Conservation (phyloP, 64 coral and sea anemone genomes). For the Pocillopora verrucosa region DNA sequence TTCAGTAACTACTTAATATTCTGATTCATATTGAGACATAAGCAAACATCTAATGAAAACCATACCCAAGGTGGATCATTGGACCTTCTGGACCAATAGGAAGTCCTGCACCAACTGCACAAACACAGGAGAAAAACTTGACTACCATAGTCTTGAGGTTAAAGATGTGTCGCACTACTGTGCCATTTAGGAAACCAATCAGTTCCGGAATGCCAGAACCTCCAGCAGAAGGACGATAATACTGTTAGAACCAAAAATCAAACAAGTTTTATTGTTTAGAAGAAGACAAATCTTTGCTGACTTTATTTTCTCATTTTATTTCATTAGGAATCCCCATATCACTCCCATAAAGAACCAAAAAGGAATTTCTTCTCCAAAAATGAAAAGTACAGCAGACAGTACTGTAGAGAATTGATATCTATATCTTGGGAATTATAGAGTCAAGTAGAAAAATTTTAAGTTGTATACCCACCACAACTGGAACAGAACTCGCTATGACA, state of each 20-base stretch:
- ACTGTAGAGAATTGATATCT: too few relatives aligned
- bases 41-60: background rate
- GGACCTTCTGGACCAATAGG: constrained; percentile 92
- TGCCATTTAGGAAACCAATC: constrained; percentile 96
- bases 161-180: constrained; percentile 87
- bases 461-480: constrained; percentile 77
- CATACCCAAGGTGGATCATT: constrained; percentile 97
- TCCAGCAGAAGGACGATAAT: constrained; percentile 83
- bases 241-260: constrained; percentile 35
- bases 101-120: constrained; percentile 87
- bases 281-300: too few relatives aligned
- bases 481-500: constrained; percentile 73
- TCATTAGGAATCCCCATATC: too few relatives aligned
- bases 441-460: too few relatives aligned
- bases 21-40: too few relatives aligned
- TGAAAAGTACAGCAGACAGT: too few relatives aligned
- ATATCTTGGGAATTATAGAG: too few relatives aligned
- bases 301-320: too few relatives aligned
- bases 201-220: constrained; percentile 93
- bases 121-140: constrained; percentile 97
- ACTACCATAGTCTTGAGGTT: constrained; percentile 92
- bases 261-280: too few relatives aligned
- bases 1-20: too few relatives aligned
- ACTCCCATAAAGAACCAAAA: too few relatives aligned
- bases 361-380: too few relatives aligned